Percentiles rank a stretch among this genome's conserved stretches.
These are phyloP conservation scores for Apis laboriosa DNA, from an alignment of 1,140 invertebrate species.

Conservation along the genomic window DNA sequence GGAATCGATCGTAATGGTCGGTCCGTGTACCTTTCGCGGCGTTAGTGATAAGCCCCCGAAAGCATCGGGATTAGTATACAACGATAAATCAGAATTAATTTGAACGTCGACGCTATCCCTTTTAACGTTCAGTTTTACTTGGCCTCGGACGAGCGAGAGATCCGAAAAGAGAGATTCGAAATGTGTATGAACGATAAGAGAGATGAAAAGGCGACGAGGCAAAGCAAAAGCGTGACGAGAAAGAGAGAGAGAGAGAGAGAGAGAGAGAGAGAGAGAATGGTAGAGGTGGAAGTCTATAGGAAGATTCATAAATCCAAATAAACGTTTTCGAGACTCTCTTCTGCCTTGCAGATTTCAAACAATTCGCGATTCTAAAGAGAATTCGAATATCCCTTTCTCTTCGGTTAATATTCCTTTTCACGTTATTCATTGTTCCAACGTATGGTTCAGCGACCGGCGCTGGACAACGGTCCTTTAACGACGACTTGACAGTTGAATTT, in stretches of 20 bases:
- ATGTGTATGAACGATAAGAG: not conserved
- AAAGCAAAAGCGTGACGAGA: not conserved
- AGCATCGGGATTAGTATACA: conserved; percentile 57
- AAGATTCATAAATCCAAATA: conserved; percentile 78
- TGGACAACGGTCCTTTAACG: conserved; percentile 39
- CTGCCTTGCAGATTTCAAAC: conserved; percentile 49
- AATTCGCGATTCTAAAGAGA: conserved; percentile 40
- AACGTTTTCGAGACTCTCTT: conserved; percentile 55
- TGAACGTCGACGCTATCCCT: conserved; percentile 63
- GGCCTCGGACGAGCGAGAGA: conserved; percentile 41
- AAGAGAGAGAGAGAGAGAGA: conserved; percentile 14
- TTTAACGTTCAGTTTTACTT: conserved; percentile 67
- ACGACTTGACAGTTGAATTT: conserved; percentile 47
- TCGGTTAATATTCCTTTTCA: conserved; percentile 41
- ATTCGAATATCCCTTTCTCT: conserved; percentile 36
- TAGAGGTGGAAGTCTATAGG: conserved; percentile 13
- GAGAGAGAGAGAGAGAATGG: conserved; percentile 17
- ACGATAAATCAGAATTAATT: conserved; percentile 77
- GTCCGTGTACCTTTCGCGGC: conserved; percentile 20
- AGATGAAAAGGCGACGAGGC: not conserved
- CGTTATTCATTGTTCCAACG: conserved; percentile 45
- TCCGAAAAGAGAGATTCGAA: conserved; percentile 21
- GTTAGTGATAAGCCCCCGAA: conserved; percentile 46
- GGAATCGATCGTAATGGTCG: conserved; percentile 28
- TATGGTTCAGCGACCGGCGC: conserved; percentile 28